Evolutionary conservation across 2,797 vertebrate genomes (phyloP).

Genomic region (Etheostoma nigrum): DNA sequence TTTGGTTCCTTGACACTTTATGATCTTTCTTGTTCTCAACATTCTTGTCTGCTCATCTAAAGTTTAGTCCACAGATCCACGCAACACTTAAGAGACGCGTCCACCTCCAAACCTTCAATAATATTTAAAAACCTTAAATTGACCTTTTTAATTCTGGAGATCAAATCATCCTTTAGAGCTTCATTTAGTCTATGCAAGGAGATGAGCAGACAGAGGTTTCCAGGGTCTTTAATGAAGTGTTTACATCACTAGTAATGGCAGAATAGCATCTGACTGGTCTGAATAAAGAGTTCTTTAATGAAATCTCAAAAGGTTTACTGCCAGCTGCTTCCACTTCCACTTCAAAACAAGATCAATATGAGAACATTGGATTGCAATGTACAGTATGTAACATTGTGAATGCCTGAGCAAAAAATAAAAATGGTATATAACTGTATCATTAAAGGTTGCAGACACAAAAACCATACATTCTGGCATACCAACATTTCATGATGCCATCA

Average conservation of each 20-base stretch:
- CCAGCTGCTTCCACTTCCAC: conserved; percentile 1
- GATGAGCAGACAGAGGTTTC: not conserved
- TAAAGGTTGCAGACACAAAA: not conserved
- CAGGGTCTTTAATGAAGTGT: not conserved
- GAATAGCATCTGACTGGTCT: not conserved
- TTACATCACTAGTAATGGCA: not conserved
- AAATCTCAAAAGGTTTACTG: conserved; percentile 2
- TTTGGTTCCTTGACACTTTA: not conserved
- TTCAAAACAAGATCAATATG: conserved; percentile 19
- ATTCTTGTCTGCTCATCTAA: not conserved
- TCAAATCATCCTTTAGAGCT: too few relatives aligned
- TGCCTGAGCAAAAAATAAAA: not conserved
- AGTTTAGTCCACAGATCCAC: not conserved
- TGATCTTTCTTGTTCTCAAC: not conserved
- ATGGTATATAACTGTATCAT: too few relatives aligned
- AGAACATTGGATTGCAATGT: conserved; percentile 5
- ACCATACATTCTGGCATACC: not conserved
- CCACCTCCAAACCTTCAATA: not conserved
- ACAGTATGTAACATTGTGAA: not conserved
- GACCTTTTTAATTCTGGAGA: not conserved
- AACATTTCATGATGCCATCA: not conserved
- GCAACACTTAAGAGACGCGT: not conserved
- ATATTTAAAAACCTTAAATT: not conserved
- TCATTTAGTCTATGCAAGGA: not conserved
- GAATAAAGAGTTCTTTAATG: conserved; percentile 16